A percentile compares a stretch with the other conserved stretches of the same genome.
phyloP scores from a whole-genome alignment of 2,797 vertebrate species.

The Clamator glandarius region DNA sequence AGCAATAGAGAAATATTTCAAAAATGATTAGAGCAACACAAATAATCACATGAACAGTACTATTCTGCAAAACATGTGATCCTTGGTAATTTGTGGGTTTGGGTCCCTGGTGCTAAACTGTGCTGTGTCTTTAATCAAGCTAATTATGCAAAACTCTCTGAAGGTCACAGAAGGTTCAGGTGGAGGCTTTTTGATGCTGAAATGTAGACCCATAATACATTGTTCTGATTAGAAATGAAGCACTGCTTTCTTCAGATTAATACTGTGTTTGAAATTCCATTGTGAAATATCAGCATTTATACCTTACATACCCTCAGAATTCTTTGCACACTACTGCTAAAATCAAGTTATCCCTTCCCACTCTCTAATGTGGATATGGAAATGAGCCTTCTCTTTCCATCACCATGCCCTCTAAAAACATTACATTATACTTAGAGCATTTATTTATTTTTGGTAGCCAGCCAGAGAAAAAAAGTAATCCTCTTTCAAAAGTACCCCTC shows the following conservation, averaged over 20 bases:
- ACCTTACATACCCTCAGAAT: background rate
- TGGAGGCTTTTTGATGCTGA: conserved; percentile 51
- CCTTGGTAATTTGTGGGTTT: conserved; percentile 62
- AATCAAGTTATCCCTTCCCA: background rate
- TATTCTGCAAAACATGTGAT: conserved; percentile 69
- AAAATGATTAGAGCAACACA: conserved; percentile 65
- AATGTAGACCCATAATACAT: background rate
- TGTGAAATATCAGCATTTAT: background rate
- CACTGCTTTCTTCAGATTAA: background rate
- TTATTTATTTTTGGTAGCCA: conserved; percentile 66
- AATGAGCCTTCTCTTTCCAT: conserved; percentile 62
- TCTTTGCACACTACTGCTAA: background rate
- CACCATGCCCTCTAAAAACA: conserved; percentile 62
- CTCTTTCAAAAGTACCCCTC: conserved; percentile 58
- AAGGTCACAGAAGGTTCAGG: conserved; percentile 67
- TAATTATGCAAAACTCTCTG: conserved; percentile 64
- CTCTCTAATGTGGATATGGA: conserved; percentile 20
- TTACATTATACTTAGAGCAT: conserved; percentile 72
- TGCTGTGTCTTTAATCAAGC: conserved; percentile 70
- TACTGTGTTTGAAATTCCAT: background rate
- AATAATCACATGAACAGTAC: conserved; percentile 68
- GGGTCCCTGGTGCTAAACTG: conserved; percentile 60
- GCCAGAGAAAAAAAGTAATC: conserved; percentile 14
- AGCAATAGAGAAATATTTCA: conserved; percentile 63
- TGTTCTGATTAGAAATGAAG: conserved; percentile 1